These are phyloP conservation scores for Gnathonemus echidnorhynchus DNA, from an alignment of 2,113 vertebrate genomes.

Conservation along the genomic window DNA sequence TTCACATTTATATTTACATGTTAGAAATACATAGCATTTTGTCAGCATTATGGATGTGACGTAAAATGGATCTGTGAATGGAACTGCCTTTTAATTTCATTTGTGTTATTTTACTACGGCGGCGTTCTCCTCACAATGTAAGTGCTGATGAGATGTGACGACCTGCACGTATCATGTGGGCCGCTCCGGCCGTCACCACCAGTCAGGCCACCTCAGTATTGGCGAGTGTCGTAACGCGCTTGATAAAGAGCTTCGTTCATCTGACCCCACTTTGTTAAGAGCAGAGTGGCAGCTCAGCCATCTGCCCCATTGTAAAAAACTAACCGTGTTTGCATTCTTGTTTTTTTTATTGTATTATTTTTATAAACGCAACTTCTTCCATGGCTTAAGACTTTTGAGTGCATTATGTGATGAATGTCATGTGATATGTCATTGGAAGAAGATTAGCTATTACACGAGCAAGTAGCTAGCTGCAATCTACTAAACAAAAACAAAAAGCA, in stretches of 20 bases:
- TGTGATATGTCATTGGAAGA: not conserved
- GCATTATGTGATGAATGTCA: not conserved
- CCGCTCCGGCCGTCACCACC: not conserved
- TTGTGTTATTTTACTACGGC: too few relatives aligned
- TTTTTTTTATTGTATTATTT: not conserved
- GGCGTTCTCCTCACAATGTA: too few relatives aligned
- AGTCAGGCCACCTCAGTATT: not conserved
- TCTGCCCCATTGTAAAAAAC: not conserved
- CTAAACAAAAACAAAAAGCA: not conserved
- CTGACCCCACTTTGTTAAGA: not conserved
- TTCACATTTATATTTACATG: not conserved
- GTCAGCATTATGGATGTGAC: not conserved
- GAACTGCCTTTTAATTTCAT: not conserved
- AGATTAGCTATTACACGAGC: not conserved
- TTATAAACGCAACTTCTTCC: not conserved
- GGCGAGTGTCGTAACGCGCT: not conserved
- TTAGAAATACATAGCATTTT: not conserved
- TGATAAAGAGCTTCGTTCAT: not conserved
- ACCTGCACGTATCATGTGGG: not conserved
- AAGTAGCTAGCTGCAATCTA: not conserved
- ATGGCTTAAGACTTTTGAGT: not conserved
- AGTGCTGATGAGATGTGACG: not conserved
- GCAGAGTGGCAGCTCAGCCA: not conserved
- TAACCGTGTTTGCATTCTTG: not conserved
- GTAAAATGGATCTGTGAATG: not conserved